Conservation (phyloP, 2,888 invertebrate genomes). For the Carcina quercana region DNA sequence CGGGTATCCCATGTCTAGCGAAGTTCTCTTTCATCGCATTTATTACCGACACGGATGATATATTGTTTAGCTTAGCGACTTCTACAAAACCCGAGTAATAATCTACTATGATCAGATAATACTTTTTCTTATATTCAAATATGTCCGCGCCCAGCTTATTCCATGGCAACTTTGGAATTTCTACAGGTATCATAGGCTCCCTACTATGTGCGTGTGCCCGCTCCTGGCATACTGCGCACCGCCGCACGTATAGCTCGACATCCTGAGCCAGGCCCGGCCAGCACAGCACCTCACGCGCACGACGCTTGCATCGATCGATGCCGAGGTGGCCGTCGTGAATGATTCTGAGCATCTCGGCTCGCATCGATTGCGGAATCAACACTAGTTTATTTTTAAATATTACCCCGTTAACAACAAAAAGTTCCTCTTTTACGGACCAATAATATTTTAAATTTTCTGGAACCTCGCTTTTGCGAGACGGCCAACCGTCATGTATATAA, state of each 20-base stretch:
- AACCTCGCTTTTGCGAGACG: constrained; percentile 6
- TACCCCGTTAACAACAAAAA: constrained; percentile 3
- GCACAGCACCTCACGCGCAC: constrained; percentile 7
- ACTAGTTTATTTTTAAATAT: constrained; percentile 4
- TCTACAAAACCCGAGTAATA: constrained; percentile 12
- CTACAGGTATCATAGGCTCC: constrained; percentile 8
- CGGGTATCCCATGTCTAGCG: not conserved
- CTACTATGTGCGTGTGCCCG: constrained; percentile 1
- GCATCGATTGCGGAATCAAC: constrained; percentile 2
- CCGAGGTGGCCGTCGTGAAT: constrained; percentile 10
- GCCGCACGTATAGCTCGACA: constrained; percentile 8
- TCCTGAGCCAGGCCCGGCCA: constrained; percentile 10
- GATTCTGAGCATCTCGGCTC: constrained; percentile 4
- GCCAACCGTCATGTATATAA: constrained; percentile 11
- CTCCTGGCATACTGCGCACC: constrained; percentile 10
- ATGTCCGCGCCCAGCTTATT: constrained; percentile 14
- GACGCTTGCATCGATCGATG: constrained; percentile 6
- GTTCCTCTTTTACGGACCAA: constrained; percentile 11
- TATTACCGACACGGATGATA: constrained; percentile 16
- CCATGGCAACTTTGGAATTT: constrained; percentile 14
- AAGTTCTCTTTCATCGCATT: not conserved
- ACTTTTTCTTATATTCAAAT: constrained; percentile 13
- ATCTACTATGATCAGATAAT: constrained; percentile 13
- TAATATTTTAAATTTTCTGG: constrained; percentile 6
- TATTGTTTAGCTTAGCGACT: constrained; percentile 1